phyloP scores from a whole-genome alignment of 2,888 invertebrate species.

The Tortrix viridana region DNA sequence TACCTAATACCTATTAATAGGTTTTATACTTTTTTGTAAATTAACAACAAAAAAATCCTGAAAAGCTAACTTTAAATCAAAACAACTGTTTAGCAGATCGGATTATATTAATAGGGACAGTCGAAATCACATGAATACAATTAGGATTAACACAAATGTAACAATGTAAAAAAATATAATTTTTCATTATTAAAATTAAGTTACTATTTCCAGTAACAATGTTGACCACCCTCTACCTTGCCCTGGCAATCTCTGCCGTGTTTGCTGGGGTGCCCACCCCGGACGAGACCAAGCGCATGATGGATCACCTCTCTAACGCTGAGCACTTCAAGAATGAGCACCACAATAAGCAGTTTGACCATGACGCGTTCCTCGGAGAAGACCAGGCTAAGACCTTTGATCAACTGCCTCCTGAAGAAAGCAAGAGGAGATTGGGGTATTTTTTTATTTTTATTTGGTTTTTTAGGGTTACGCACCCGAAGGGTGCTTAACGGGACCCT shows the following conservation, averaged over 20 bases:
- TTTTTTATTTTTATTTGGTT: slow-evolving; percentile 33
- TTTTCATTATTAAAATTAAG: no score
- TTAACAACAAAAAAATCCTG: background rate
- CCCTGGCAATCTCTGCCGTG: slow-evolving; percentile 68
- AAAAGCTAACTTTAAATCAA: background rate
- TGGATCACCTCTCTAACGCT: slow-evolving; percentile 89
- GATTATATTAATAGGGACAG: no score
- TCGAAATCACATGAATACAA: no score
- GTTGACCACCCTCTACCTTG: slow-evolving; percentile 67
- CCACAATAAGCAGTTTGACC: slow-evolving; percentile 96
- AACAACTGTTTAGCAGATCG: no score
- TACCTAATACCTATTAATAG: no score
- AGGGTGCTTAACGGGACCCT: no score
- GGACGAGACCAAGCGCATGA: slow-evolving; percentile 87
- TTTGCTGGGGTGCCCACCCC: slow-evolving; percentile 87
- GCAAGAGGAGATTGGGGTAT: slow-evolving; percentile 93
- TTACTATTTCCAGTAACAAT: slow-evolving; percentile 51
- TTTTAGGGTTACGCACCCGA: background rate
- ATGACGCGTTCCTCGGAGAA: slow-evolving; percentile 98
- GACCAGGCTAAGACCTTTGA: slow-evolving; percentile 97
- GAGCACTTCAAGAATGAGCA: slow-evolving; percentile 92
- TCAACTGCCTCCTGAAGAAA: slow-evolving; percentile 97
- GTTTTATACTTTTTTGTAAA: no score
- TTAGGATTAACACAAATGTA: no score
- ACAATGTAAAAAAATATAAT: no score